Evolutionary conservation across 2,888 invertebrate species (phyloP).

Genomic region (Ochropleura plecta): DNA sequence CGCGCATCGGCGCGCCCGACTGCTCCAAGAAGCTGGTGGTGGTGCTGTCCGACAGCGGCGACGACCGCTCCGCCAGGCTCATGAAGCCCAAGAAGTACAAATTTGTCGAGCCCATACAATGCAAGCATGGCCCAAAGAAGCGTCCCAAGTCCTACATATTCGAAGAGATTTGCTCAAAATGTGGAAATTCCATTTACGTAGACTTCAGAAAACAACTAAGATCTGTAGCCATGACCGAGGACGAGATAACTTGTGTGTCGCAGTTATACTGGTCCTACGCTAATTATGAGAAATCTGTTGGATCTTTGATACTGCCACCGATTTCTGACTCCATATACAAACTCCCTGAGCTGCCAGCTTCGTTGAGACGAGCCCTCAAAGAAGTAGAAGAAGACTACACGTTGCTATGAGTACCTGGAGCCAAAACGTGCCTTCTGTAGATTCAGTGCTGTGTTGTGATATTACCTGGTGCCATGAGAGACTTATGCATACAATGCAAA

Average conservation of each 20-base stretch:
- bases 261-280: conserved; percentile 81
- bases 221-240: conserved; percentile 81
- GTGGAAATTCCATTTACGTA: conserved; percentile 79
- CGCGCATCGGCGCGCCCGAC: conserved; percentile 72
- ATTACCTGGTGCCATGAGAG: conserved; percentile 75
- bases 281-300: conserved; percentile 81
- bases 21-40: conserved; percentile 76
- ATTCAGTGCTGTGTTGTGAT: conserved; percentile 69
- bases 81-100: conserved; percentile 77
- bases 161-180: conserved; percentile 82
- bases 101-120: conserved; percentile 80
- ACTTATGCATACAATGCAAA: conserved; percentile 66
- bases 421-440: conserved; percentile 52
- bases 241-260: conserved; percentile 82
- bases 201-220: conserved; percentile 83
- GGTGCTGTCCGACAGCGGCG: conserved; percentile 74
- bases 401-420: conserved; percentile 67
- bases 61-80: conserved; percentile 68
- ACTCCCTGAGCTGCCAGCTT: conserved; percentile 81
- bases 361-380: conserved; percentile 79
- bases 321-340: conserved; percentile 84
- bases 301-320: conserved; percentile 82
- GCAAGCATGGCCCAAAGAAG: conserved; percentile 76
- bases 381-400: conserved; percentile 78
- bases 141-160: conserved; percentile 73